Base-by-base conservation (phyloP, 2,888 invertebrate genomes). In the Acronicta leporina region DNA sequence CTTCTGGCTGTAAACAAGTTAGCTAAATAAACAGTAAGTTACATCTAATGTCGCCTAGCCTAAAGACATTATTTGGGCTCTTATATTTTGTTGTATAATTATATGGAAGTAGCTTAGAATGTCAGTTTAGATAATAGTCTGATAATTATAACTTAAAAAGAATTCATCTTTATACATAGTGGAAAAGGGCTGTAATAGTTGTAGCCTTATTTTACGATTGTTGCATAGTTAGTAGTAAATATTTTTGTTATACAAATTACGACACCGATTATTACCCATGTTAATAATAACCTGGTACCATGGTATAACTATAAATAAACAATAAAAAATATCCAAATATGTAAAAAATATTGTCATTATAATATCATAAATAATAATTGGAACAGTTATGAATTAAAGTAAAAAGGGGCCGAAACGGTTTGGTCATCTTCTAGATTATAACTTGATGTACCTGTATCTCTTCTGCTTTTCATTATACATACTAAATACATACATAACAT, bases 141-240 rank as follows among this genome's bases (percentile, higher is more conserved):
- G 40, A 60, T 58, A 55, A 33, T 49, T 46, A 38, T 59, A 50
- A 56, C 33, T 61, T 47, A 30, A 59, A 53, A 55, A 58, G 0
- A 67, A 59, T 44, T 57, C 53, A 63, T 50, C 11, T 63, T 47
- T 54, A 7, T 25, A 5, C 5, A 42, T 54, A 75, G 62, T 56
- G 51, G 63, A 64, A 68, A 53, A 57, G 63, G 71, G 73, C 75
- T 75, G 73, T 75, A 58, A 72, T 73, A 73, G 59, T 52, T 68
- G 63, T 73, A 73, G 75, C 67, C 69, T 75, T 75, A 73, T 61
- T 73, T 73, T 73, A 68, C 60, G 64, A 73, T 71, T 75, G 71
- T 75, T 73, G 73, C 75, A 70, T 71, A 69, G 68, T 74, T 74
- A 61, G 73, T 75, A 75, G 49, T 59, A 30, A 52, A 30, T 60